Conservation (phyloP, 2,888 invertebrate species). For the Nebria salina region DNA sequence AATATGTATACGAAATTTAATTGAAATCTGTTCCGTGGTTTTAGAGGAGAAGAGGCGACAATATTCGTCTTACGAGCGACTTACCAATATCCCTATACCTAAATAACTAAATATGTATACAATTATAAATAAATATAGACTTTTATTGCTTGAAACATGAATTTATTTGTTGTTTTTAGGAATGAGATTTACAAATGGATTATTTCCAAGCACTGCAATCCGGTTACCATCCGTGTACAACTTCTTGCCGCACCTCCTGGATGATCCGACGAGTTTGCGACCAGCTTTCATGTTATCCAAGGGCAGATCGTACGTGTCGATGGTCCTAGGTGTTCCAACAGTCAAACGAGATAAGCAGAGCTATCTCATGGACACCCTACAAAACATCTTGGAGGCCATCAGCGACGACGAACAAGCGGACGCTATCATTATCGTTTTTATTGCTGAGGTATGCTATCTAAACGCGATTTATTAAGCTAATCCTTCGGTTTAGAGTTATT, state of each 20-base stretch:
- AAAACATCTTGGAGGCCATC: constrained; percentile 85
- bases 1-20: no score
- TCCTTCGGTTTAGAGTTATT: no score
- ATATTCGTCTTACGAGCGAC: background rate
- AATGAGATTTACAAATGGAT: constrained; percentile 63
- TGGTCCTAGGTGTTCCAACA: constrained; percentile 90
- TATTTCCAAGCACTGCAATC: constrained; percentile 64
- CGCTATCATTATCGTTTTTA: constrained; percentile 84
- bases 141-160: background rate
- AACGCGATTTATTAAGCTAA: no score
- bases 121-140: background rate
- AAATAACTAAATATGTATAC: constrained; percentile 14
- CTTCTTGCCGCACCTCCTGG: constrained; percentile 87
- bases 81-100: background rate
- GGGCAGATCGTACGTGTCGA: constrained; percentile 77
- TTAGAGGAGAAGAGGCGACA: no score
- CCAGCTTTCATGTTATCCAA: constrained; percentile 82
- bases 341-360: constrained; percentile 88
- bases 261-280: constrained; percentile 78
- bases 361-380: constrained; percentile 85
- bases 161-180: constrained; percentile 51
- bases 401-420: constrained; percentile 76
- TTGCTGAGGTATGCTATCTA: constrained; percentile 75
- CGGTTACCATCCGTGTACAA: constrained; percentile 83
- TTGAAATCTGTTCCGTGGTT: no score